Evolutionary conservation across 2,797 vertebrate species (phyloP).

Genomic region (Sebastes paucispinis): DNA sequence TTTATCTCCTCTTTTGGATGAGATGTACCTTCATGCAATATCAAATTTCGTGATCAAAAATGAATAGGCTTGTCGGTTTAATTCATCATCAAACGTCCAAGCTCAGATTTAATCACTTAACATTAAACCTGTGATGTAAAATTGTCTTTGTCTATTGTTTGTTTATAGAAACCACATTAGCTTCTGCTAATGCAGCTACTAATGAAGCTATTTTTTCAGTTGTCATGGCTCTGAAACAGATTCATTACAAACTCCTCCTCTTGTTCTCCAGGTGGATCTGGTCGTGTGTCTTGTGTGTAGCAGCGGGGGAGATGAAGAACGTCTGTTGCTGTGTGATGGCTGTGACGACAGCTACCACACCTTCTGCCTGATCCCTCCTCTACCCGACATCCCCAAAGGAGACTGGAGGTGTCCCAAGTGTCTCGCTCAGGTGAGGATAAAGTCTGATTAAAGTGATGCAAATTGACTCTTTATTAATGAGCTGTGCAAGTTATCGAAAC

Average conservation of each 20-base stretch:
- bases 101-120: neutral
- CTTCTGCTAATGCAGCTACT: neutral
- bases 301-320: constrained; percentile 93
- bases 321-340: constrained; percentile 93
- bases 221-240: neutral
- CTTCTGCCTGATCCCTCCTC: constrained; percentile 94
- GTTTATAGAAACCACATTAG: neutral
- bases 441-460: neutral
- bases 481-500: neutral
- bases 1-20: neutral
- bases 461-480: neutral
- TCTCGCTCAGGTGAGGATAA: constrained; percentile 90
- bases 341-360: constrained; percentile 99
- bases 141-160: neutral
- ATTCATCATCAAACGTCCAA: neutral
- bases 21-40: neutral
- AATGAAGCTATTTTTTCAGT: neutral
- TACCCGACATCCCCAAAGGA: constrained; percentile 93
- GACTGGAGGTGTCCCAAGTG: constrained; percentile 99
- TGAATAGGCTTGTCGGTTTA: neutral
- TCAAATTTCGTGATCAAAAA: neutral
- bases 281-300: constrained; percentile 94
- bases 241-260: neutral
- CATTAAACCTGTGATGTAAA: neutral
- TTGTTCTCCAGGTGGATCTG: constrained; percentile 88